Evolutionary conservation across 1,140 invertebrate species (phyloP).

Genomic region (Drosophila mauritiana): DNA sequence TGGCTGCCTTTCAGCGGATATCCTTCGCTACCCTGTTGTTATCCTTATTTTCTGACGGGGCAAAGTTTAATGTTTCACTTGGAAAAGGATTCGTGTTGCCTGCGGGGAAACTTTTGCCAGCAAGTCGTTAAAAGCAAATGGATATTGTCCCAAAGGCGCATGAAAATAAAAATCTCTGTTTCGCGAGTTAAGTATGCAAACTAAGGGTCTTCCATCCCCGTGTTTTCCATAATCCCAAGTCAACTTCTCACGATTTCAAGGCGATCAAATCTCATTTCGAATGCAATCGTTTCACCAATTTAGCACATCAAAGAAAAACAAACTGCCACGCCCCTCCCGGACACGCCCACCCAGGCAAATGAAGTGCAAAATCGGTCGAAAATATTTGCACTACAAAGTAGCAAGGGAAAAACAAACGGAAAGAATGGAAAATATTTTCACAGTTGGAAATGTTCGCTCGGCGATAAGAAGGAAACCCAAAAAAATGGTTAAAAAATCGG

Average conservation of each 20-base stretch:
- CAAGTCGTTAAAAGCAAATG: slow-evolving; percentile 51
- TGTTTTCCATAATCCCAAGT: neutral
- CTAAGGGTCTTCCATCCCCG: neutral
- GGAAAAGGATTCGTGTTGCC: slow-evolving; percentile 16
- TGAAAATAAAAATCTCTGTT: neutral
- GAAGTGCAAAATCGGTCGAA: slow-evolving; percentile 36
- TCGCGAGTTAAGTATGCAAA: neutral
- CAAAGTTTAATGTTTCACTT: slow-evolving; percentile 55
- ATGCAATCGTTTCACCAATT: slow-evolving; percentile 51
- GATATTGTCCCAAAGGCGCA: slow-evolving; percentile 18
- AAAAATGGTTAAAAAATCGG: slow-evolving; percentile 17
- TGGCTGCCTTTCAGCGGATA: slow-evolving; percentile 3
- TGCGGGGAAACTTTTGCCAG: slow-evolving; percentile 37
- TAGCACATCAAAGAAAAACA: slow-evolving; percentile 39
- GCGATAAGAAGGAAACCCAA: neutral
- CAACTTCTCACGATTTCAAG: slow-evolving; percentile 24
- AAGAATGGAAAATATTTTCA: slow-evolving; percentile 36
- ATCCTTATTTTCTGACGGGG: slow-evolving; percentile 17
- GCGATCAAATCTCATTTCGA: slow-evolving; percentile 32
- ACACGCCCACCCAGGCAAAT: slow-evolving; percentile 30
- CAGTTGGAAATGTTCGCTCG: slow-evolving; percentile 28
- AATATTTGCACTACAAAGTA: slow-evolving; percentile 61
- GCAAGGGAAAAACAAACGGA: slow-evolving; percentile 31
- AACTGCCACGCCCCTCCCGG: slow-evolving; percentile 4
- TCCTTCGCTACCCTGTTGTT: slow-evolving; percentile 18